Evolutionary conservation across 64 coral and sea anemone genomes (phyloP), one percentile per base, ranked within the genome.

Genomic region (Montipora cactus): DNA sequence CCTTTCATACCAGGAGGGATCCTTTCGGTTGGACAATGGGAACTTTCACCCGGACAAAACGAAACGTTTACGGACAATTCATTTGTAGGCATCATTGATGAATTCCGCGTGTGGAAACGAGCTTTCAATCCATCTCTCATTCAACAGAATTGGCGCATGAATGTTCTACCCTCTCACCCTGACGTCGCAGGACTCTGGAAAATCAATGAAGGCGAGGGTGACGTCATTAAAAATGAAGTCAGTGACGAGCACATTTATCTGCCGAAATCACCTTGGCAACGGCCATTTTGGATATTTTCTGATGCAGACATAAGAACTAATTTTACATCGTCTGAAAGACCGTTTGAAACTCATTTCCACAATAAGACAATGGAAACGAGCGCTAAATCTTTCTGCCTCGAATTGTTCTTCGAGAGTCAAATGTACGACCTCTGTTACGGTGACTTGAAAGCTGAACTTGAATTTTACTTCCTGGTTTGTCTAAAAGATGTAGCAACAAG

Each of bases 101-200:
- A 98, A 76, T 47, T 98, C 75, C 89, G 96, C 59, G 96, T 98
- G 84, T 98, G 96, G 96, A 90, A 95, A 45, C 93, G 94, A 45
- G 47, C 94, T 45, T 98, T 98, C 68, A 92, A 98, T 76, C 96
- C 96, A 67, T 91, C 95, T 1, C 59, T 95, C 8, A 81, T 95
- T 67, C 94, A 95, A 52, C 96, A 98, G 61, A 98, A 98, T 80
- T 95, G 83, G 87, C 89, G 79, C 66, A 98, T 98, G 96, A 98
- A 95, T 84, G 96, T 98, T 20, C 80, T 88, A 21, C 94, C 96
- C 4, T 88, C 90, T 8, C 77, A 89, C 44, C 91, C 94, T 53
- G 81, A 90, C 22, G 8, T 98, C 28, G 68, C 94, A 7, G 94
- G 89, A 19, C 90, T 98, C 46, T 98, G 96, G 96, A 98, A 98